Percentiles rank a stretch among this genome's conserved stretches.
These are phyloP conservation scores for Todiramphus chloris DNA, from an alignment of 2,113 vertebrate genomes.

Conservation along the genomic window DNA sequence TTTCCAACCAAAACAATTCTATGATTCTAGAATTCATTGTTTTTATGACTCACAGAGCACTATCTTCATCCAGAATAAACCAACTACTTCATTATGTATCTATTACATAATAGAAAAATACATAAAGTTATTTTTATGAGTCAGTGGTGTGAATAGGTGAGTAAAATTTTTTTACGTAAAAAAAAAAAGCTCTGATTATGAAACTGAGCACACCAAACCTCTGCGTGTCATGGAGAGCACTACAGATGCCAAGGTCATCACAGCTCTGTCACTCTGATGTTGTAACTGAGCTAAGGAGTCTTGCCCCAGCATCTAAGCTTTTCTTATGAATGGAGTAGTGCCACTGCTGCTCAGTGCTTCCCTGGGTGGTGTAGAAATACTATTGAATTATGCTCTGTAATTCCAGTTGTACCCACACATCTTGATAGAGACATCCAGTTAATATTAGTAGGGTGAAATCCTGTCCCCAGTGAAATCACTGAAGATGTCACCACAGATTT, in stretches of 20 bases:
- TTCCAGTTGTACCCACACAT: background rate
- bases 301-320: background rate
- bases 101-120: background rate
- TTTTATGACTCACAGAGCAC: background rate
- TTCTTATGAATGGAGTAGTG: background rate
- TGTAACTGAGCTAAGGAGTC: background rate
- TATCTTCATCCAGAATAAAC: background rate
- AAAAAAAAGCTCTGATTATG: background rate
- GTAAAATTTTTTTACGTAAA: accelerated
- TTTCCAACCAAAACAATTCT: background rate
- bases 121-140: background rate
- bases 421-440: background rate
- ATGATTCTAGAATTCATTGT: background rate
- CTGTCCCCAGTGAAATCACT: background rate
- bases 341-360: background rate
- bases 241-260: background rate
- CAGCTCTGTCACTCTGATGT: background rate
- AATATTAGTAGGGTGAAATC: background rate
- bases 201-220: background rate
- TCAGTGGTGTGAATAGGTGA: background rate
- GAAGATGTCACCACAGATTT: background rate
- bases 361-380: background rate
- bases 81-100: background rate
- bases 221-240: accelerated
- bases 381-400: background rate